Evolutionary conservation across 2,113 vertebrate species (phyloP).

Genomic region (Hassar affinis): DNA sequence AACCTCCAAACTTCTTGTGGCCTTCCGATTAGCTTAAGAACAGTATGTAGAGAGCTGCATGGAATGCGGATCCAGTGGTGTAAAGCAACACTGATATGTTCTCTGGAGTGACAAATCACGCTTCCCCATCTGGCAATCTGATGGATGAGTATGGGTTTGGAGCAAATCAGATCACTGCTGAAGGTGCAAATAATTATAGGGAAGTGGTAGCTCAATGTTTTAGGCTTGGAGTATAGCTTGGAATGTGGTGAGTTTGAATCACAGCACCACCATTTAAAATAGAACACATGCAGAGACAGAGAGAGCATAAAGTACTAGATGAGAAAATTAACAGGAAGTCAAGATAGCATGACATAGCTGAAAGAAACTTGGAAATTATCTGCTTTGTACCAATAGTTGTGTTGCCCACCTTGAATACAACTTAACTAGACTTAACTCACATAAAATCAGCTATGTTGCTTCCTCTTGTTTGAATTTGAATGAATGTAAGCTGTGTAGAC

Average conservation of each 20-base stretch:
- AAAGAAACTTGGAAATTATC: neutral
- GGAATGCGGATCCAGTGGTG: too few species aligned
- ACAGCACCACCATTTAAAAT: neutral
- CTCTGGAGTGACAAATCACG: too few species aligned
- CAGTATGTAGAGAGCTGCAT: too few species aligned
- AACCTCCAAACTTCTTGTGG: too few species aligned
- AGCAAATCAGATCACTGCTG: neutral
- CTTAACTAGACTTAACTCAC: neutral
- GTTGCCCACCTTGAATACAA: neutral
- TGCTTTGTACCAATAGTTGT: neutral
- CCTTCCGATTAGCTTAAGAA: too few species aligned
- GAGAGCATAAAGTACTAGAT: neutral
- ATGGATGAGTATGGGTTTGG: neutral
- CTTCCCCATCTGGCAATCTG: too few species aligned
- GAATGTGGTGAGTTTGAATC: neutral
- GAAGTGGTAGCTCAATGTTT: neutral
- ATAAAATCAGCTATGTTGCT: neutral
- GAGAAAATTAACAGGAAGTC: neutral
- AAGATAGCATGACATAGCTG: neutral
- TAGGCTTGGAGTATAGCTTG: neutral
- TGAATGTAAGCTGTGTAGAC: neutral
- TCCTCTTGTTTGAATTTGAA: neutral
- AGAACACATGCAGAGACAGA: neutral
- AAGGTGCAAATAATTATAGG: neutral
- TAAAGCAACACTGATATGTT: too few species aligned